Evolutionary conservation across 2,888 invertebrate species (phyloP).

Genomic region (Sthenelais limicola): DNA sequence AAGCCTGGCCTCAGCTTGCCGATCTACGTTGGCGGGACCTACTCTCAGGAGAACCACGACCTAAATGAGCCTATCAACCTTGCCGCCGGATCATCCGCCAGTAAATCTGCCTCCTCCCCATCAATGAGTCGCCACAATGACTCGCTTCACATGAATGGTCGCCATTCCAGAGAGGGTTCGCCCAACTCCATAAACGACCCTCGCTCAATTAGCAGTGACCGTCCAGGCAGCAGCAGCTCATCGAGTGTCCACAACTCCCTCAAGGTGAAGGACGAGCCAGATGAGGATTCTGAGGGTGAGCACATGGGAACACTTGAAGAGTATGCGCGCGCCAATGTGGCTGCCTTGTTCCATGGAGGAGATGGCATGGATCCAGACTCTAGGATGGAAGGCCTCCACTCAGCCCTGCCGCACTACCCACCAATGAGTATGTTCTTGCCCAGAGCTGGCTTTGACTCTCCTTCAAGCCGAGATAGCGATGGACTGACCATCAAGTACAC

Average conservation of each 20-base stretch:
- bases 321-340: slow-evolving; percentile 28
- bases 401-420: slow-evolving; percentile 30
- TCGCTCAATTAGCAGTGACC: neutral
- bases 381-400: slow-evolving; percentile 28
- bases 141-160: neutral
- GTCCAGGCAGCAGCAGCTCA: slow-evolving; percentile 16
- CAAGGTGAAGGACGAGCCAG: slow-evolving; percentile 41
- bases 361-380: slow-evolving; percentile 11
- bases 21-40: slow-evolving; percentile 41
- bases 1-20: slow-evolving; percentile 30
- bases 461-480: slow-evolving; percentile 23
- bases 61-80: slow-evolving; percentile 29
- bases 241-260: slow-evolving; percentile 2
- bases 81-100: slow-evolving; percentile 19
- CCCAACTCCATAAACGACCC: neutral
- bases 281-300: slow-evolving; percentile 40
- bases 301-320: slow-evolving; percentile 17
- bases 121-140: neutral
- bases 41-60: slow-evolving; percentile 1
- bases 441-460: slow-evolving; percentile 2
- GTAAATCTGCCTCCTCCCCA: slow-evolving; percentile 9
- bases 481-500: slow-evolving; percentile 51
- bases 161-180: slow-evolving; percentile 21
- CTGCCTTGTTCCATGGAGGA: slow-evolving; percentile 4
- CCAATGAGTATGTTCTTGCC: slow-evolving; percentile 7